A percentile compares a stretch with the other conserved stretches of the same genome.
Conservation (phyloP, 2,888 invertebrate genomes). For the Dioctria rufipes region DNA sequence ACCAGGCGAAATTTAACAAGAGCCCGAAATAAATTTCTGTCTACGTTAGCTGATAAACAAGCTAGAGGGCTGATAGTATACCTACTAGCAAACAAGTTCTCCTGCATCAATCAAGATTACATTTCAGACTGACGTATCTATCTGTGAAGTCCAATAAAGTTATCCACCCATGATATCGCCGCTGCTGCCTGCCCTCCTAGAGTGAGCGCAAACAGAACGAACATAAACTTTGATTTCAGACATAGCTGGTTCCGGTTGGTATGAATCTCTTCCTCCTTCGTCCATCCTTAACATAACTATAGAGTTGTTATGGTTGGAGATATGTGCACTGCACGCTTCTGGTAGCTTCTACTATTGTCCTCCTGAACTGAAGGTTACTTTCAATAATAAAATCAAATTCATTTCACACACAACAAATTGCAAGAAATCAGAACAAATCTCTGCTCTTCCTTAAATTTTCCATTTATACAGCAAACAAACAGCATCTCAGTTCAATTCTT, state of each 20-base stretch:
- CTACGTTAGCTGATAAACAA: constrained; percentile 13
- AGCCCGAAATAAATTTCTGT: background rate
- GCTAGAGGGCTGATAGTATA: constrained; percentile 9
- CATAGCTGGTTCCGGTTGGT: no score
- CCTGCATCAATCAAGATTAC: constrained; percentile 46
- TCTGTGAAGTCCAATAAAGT: constrained; percentile 1
- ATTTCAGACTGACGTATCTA: constrained; percentile 7
- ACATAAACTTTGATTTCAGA: constrained; percentile 19
- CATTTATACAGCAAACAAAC: background rate
- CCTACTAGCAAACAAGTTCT: constrained; percentile 27
- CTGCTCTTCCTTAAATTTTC: constrained; percentile 37
- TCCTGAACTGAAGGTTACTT: constrained; percentile 8
- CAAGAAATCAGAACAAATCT: constrained; percentile 47
- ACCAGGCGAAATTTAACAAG: background rate
- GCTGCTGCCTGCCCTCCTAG: background rate
- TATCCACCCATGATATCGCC: background rate
- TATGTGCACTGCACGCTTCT: background rate
- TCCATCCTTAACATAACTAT: no score
- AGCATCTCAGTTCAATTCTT: background rate
- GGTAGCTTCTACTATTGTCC: background rate
- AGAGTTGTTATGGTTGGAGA: no score
- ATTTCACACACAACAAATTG: constrained; percentile 42
- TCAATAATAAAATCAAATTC: constrained; percentile 51
- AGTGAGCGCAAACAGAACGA: background rate
- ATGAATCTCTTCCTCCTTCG: no score